Percentiles rank a stretch among this genome's conserved stretches.
phyloP scores from a whole-genome alignment of 2,797 vertebrate genomes.

The Lagorchestes hirsutus region DNA sequence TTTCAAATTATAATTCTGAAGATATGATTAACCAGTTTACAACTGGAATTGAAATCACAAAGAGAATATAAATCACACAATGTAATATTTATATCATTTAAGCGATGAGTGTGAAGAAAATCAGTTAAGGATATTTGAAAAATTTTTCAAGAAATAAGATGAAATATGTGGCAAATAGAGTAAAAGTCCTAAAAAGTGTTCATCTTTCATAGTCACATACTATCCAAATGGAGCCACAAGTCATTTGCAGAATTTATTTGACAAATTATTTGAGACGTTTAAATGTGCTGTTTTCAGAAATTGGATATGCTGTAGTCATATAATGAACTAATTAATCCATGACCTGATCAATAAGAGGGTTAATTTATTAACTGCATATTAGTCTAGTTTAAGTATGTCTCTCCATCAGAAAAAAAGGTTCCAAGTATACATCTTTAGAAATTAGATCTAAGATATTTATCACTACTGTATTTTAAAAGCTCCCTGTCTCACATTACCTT shows the following conservation, averaged over 20 bases:
- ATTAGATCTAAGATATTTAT: constrained; percentile 19
- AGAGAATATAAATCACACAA: constrained; percentile 51
- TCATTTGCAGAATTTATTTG: constrained; percentile 54
- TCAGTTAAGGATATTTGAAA: constrained; percentile 72
- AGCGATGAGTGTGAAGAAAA: not conserved
- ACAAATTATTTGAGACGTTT: constrained; percentile 49
- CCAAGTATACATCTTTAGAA: constrained; percentile 37
- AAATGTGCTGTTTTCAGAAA: constrained; percentile 49
- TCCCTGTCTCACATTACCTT: constrained; percentile 34
- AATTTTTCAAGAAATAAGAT: constrained; percentile 70
- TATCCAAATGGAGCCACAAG: constrained; percentile 50
- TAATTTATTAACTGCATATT: constrained; percentile 41
- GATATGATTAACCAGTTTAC: constrained; percentile 29
- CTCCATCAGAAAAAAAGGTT: constrained; percentile 59
- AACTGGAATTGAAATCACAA: constrained; percentile 44
- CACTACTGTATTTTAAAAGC: constrained; percentile 38
- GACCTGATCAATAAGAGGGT: constrained; percentile 7
- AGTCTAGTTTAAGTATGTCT: constrained; percentile 51
- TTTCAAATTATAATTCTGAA: constrained; percentile 48
- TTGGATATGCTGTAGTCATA: not conserved
- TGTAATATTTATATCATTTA: constrained; percentile 41
- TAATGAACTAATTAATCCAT: constrained; percentile 26
- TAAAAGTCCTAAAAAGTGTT: constrained; percentile 77
- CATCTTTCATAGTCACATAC: constrained; percentile 63
- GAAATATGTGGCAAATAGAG: constrained; percentile 77